phyloP scores from a whole-genome alignment of 2,113 vertebrate species.

The Strix aluco region DNA sequence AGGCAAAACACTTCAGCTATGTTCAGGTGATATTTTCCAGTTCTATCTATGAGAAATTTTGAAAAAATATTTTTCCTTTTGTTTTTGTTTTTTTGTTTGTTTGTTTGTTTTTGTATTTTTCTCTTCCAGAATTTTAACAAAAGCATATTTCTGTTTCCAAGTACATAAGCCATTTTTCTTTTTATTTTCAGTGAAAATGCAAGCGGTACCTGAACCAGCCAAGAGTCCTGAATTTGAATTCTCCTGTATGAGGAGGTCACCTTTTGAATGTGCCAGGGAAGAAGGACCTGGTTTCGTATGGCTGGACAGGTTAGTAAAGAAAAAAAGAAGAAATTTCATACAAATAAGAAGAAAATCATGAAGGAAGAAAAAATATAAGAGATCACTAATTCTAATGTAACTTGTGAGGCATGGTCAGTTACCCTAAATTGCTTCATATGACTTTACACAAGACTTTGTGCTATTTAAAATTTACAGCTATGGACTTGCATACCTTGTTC shows the following conservation, averaged over 20 bases:
- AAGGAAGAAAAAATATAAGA: not conserved
- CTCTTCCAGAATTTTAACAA: not conserved
- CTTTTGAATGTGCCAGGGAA: not conserved
- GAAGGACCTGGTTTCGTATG: not conserved
- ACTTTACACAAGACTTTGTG: not conserved
- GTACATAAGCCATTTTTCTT: accelerated
- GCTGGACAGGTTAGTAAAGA: not conserved
- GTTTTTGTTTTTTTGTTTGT: not conserved
- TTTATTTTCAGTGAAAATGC: not conserved
- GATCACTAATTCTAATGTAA: not conserved
- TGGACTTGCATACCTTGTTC: not conserved
- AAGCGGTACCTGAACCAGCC: not conserved
- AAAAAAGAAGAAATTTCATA: not conserved
- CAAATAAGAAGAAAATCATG: not conserved
- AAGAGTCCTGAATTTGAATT: not conserved
- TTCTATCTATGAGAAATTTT: not conserved
- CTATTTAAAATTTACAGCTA: not conserved
- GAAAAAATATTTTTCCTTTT: not conserved
- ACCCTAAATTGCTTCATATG: not conserved
- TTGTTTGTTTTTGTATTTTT: not conserved
- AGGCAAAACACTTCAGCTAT: not conserved
- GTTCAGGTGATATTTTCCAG: not conserved
- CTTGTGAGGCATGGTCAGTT: not conserved
- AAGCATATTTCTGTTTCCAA: not conserved
- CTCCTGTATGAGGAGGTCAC: not conserved